Conservation (phyloP, 1,140 invertebrate species). For the Ladona fulva region DNA sequence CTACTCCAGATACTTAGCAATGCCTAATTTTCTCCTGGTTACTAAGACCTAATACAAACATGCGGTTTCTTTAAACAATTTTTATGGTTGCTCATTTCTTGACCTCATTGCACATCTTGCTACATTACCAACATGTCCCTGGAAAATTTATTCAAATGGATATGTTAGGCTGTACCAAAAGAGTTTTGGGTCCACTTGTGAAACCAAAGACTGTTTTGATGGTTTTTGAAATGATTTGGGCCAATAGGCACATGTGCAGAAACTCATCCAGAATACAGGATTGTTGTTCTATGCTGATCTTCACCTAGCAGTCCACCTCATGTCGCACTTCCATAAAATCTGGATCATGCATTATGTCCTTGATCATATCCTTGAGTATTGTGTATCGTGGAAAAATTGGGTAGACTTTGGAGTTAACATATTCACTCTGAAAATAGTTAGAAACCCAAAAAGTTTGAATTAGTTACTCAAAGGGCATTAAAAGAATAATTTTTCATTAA, state of each 20-base stretch:
- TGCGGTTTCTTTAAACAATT: background rate
- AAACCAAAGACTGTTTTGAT: slow-evolving; percentile 1
- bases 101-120: background rate
- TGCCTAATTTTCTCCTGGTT: background rate
- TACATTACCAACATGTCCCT: background rate
- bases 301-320: slow-evolving; percentile 50
- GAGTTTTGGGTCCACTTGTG: slow-evolving; percentile 1
- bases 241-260: background rate
- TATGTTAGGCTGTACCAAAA: background rate
- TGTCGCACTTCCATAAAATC: slow-evolving; percentile 94
- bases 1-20: background rate
- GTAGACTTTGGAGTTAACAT: slow-evolving; percentile 80
- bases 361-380: slow-evolving; percentile 92
- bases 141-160: background rate
- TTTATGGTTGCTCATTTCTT: background rate
- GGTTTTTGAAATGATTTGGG: background rate
- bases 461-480: no score
- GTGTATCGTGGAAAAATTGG: slow-evolving; percentile 88
- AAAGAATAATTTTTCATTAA: no score
- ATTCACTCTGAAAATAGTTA: slow-evolving; percentile 58
- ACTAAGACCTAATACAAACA: background rate
- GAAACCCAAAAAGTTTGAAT: background rate
- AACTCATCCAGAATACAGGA: background rate
- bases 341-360: slow-evolving; percentile 85
- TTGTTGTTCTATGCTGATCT: background rate